Evolutionary conservation across 2,113 vertebrate genomes (phyloP).

Genomic region (Hippocampus abdominalis): DNA sequence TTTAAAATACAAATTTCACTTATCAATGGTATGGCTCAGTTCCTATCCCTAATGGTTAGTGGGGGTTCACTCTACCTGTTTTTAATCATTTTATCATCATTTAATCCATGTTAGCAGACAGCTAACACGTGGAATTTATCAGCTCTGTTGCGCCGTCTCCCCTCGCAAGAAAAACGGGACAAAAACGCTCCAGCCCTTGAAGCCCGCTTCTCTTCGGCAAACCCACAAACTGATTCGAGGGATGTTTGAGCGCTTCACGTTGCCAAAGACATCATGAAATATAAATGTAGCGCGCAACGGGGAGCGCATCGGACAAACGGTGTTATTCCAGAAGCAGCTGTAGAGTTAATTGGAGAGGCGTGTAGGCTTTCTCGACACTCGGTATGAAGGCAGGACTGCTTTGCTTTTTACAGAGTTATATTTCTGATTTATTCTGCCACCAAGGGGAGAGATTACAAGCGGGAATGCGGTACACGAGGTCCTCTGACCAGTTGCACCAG

Average conservation of each 20-base stretch:
- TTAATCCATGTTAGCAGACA: neutral
- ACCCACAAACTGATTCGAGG: neutral
- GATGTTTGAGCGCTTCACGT: neutral
- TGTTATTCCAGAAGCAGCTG: conserved; percentile 5
- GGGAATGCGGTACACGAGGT: neutral
- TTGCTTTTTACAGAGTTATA: conserved; percentile 3
- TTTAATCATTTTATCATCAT: too few relatives aligned
- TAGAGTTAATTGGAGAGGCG: conserved; percentile 7
- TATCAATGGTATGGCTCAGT: too few relatives aligned
- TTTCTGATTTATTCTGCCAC: neutral
- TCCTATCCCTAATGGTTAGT: too few relatives aligned
- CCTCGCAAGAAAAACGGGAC: neutral
- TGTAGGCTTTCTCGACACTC: conserved; percentile 3
- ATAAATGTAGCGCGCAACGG: conserved; percentile 5
- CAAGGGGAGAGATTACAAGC: neutral
- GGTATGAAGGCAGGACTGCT: neutral
- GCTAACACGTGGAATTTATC: neutral
- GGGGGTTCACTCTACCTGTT: too few relatives aligned
- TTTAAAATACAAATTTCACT: too few relatives aligned
- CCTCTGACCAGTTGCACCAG: neutral
- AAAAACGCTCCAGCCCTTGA: neutral
- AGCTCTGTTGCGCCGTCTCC: neutral
- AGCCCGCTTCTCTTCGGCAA: neutral
- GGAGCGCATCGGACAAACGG: neutral
- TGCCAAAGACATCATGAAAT: conserved; percentile 12